Evolutionary conservation across 2,888 invertebrate species (phyloP).

Genomic region (Trissoscelio sp.): DNA sequence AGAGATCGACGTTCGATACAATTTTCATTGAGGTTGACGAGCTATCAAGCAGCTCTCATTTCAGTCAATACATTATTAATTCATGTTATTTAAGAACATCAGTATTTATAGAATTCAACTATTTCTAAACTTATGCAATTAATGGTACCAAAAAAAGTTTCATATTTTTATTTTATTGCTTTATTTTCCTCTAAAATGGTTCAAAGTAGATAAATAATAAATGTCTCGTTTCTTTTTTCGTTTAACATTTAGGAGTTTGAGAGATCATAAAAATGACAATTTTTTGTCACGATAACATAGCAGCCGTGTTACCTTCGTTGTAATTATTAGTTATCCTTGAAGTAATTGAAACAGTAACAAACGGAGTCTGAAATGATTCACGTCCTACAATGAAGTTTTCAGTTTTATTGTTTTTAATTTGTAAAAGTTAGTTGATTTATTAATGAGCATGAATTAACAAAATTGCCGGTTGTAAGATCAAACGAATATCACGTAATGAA

Average conservation of each 20-base stretch:
- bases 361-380: constrained; percentile 10
- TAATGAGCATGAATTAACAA: neutral
- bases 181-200: neutral
- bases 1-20: constrained; percentile 22
- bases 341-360: constrained; percentile 32
- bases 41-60: constrained; percentile 3
- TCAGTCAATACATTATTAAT: neutral
- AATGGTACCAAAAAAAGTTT: neutral
- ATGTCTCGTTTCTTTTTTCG: too few relatives aligned
- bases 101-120: constrained; percentile 9
- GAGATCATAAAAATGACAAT: neutral
- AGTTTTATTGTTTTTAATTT: neutral
- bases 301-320: constrained; percentile 27
- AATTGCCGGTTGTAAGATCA: too few relatives aligned
- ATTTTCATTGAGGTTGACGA: constrained; percentile 27
- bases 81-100: neutral
- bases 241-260: neutral
- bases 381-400: neutral
- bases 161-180: neutral
- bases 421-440: neutral
- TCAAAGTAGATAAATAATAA: too few relatives aligned
- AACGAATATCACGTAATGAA: neutral
- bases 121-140: neutral
- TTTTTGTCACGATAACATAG: constrained; percentile 9
- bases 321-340: constrained; percentile 42